Conservation (phyloP, 2,113 vertebrate species). For the Colaptes auratus region DNA sequence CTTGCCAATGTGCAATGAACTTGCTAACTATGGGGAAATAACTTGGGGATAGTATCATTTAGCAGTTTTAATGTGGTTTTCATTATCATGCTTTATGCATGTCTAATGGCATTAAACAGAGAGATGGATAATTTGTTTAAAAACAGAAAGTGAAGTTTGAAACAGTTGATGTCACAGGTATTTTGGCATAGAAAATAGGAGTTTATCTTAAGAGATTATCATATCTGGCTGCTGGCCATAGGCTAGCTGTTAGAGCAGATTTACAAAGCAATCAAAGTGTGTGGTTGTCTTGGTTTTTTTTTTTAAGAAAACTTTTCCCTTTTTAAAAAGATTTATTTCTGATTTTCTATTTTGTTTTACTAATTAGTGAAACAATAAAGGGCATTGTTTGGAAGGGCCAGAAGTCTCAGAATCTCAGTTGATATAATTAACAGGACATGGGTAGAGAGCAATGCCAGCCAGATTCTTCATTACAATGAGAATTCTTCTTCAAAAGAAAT, state of each 20-base stretch:
- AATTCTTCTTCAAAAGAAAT: background rate
- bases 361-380: background rate
- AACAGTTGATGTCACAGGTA: background rate
- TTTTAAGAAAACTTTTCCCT: no score
- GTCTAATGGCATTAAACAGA: fast-evolving
- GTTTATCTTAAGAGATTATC: background rate
- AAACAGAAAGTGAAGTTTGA: background rate
- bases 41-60: fast-evolving
- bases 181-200: background rate
- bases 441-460: background rate
- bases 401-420: background rate
- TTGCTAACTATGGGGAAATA: background rate
- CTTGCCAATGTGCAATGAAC: background rate
- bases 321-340: no score
- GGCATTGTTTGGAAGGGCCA: background rate
- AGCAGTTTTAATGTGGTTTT: background rate
- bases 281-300: no score
- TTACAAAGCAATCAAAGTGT: background rate
- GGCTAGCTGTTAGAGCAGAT: background rate
- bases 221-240: background rate
- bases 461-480: background rate
- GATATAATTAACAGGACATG: background rate
- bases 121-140: background rate
- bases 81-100: fast-evolving
- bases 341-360: no score